A percentile compares a stretch with the other conserved stretches of the same genome.
Conservation (phyloP, 2,113 vertebrate species). For the Centrocercus urophasianus region DNA sequence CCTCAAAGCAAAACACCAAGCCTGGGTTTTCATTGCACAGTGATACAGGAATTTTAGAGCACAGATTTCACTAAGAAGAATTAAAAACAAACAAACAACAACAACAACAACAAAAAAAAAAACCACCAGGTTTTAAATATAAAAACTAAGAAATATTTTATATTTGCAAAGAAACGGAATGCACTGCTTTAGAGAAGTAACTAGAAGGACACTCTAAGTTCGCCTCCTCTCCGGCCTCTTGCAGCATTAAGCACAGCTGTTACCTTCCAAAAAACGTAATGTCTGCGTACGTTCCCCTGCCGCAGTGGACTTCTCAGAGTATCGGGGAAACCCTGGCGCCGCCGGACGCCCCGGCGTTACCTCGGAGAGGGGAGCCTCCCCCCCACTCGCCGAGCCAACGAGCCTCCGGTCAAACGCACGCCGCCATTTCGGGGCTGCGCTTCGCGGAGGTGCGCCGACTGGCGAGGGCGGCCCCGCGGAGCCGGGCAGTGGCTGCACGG, state of each 20-base stretch:
- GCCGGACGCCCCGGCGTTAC: background rate
- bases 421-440: background rate
- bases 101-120: no score
- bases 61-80: background rate
- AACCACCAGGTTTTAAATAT: background rate
- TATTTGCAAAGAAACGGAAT: background rate
- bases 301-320: no score
- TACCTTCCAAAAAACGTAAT: background rate
- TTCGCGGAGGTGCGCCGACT: background rate
- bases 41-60: background rate
- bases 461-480: background rate
- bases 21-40: slow-evolving; percentile 8
- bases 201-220: background rate
- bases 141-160: background rate
- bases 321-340: background rate
- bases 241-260: rapidly evolving
- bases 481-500: no score
- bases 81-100: background rate
- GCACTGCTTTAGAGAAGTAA: background rate
- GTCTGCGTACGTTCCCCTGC: background rate
- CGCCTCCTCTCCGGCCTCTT: rapidly evolving
- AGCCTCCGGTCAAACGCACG: background rate
- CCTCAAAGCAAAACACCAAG: slow-evolving; percentile 8
- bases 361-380: background rate
- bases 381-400: background rate